Base-by-base conservation (phyloP, 2,113 vertebrate genomes). In the Thymallus thymallus region DNA sequence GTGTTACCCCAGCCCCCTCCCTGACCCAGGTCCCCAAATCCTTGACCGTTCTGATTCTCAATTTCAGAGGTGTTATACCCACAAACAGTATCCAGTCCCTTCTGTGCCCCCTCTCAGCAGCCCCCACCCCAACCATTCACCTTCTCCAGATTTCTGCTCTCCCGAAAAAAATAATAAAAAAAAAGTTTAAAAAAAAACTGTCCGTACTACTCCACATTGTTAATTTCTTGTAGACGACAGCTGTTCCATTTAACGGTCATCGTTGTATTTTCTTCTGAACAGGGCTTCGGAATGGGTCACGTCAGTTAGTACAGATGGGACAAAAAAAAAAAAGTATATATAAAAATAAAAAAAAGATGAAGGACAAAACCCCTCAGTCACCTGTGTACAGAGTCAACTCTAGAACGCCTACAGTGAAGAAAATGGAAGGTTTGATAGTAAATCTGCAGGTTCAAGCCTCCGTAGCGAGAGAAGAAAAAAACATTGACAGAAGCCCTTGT, bases 401-500 rank as follows among this genome's bases (percentile, higher is more conserved):
- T n/a, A 23, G 16, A 35, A 56, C 12, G 20, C 73, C 35, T 51
- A 75, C 26, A 4, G 35, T 29, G 70, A 70, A 73, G 51, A 30
- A 76, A 76, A 87, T 14, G 51, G 12, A 75, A 6, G 9, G 35
- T 24, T 26, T 41, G 65, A 81, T 76, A 62, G 68, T 63, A 79
- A 78, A 64, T 81, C 79, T 22, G 80, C 65, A 14, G 12, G 9
- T 61, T 77, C 35, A 88, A 80, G 48, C 51, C 46, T 55, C 30
- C 75, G 45, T 77, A 72, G 23, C 83, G 68, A 66, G 16, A 70
- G 58, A 14, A 14, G 69, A 41, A 67, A 22, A 22, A 72, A 80
- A 74, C 81, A 69, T 70, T 74, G 82, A 89, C 86, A 88, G 75
- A 88, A 94, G 90, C 90, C 92, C 90, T 92, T 91, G 80, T 84